Conservation (phyloP, 1,140 invertebrate genomes). For the Drosophila bocqueti region DNA sequence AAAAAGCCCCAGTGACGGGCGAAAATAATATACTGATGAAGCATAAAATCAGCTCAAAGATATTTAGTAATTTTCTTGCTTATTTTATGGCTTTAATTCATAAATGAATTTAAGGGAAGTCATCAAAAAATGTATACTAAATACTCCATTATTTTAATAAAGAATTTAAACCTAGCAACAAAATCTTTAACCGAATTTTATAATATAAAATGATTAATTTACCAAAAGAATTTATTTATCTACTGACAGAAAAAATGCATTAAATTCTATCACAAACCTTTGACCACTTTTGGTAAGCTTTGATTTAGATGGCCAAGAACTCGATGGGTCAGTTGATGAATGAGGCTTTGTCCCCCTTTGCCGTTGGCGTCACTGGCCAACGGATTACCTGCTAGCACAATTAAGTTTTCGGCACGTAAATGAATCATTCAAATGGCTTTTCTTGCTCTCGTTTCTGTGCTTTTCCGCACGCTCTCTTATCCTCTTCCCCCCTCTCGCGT, state of each 20-base stretch:
- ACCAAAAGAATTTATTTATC: not conserved
- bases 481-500: not conserved
- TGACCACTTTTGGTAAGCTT: slow-evolving; percentile 16
- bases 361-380: slow-evolving; percentile 40
- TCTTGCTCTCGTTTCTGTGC: slow-evolving; percentile 23
- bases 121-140: not conserved
- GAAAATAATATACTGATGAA: slow-evolving; percentile 8
- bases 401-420: slow-evolving; percentile 68
- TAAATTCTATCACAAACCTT: not conserved
- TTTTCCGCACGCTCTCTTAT: slow-evolving; percentile 6
- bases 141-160: not conserved
- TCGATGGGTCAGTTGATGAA: slow-evolving; percentile 1
- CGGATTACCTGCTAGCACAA: slow-evolving; percentile 41
- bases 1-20: slow-evolving; percentile 12
- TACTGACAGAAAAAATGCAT: too few species aligned
- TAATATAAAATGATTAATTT: not conserved
- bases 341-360: slow-evolving; percentile 18
- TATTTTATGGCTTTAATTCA: slow-evolving; percentile 4
- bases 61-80: not conserved
- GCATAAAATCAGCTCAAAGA: slow-evolving; percentile 6
- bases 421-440: slow-evolving; percentile 68
- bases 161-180: not conserved
- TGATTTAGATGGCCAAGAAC: slow-evolving; percentile 10
- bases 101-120: too few species aligned
- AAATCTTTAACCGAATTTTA: not conserved